Percentiles rank a stretch among this genome's conserved stretches.
phyloP scores from a whole-genome alignment of 2,888 invertebrate genomes.

The Clivina fossor region DNA sequence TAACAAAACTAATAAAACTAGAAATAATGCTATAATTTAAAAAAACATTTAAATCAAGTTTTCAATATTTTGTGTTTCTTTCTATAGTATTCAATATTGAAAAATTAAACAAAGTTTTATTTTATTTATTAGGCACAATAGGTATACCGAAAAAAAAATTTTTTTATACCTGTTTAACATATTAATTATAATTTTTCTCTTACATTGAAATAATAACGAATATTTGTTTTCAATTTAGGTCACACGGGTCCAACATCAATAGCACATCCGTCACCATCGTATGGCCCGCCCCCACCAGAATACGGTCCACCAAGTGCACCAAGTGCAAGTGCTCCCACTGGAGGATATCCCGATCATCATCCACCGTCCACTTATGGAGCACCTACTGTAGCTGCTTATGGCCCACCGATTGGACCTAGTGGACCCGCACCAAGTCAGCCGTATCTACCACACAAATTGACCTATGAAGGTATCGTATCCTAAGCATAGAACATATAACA shows the following conservation, averaged over 20 bases:
- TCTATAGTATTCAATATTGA: no score
- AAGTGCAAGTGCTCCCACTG: conserved; percentile 18
- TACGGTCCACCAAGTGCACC: conserved; percentile 21
- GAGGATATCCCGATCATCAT: conserved; percentile 19
- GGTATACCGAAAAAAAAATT: no score
- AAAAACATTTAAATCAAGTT: no score
- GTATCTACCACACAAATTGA: conserved; percentile 25
- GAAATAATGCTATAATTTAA: no score
- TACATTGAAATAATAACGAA: background rate
- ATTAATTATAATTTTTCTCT: conserved; percentile 3
- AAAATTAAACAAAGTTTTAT: no score
- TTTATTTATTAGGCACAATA: no score
- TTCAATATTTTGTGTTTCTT: no score
- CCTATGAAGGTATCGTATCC: conserved; percentile 22
- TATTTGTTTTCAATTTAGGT: conserved; percentile 3
- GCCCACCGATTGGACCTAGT: conserved; percentile 23
- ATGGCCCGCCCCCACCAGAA: conserved; percentile 16
- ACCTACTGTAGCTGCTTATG: conserved; percentile 16
- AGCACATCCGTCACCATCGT: conserved; percentile 23
- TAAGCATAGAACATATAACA: no score
- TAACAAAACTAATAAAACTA: no score
- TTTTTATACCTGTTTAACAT: no score
- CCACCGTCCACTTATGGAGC: conserved; percentile 23
- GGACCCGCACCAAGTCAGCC: conserved; percentile 20
- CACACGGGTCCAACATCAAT: conserved; percentile 10